Evolutionary conservation across 2,888 invertebrate genomes (phyloP), one percentile per base, ranked within the genome.

Genomic region (Monochamus alternatus): DNA sequence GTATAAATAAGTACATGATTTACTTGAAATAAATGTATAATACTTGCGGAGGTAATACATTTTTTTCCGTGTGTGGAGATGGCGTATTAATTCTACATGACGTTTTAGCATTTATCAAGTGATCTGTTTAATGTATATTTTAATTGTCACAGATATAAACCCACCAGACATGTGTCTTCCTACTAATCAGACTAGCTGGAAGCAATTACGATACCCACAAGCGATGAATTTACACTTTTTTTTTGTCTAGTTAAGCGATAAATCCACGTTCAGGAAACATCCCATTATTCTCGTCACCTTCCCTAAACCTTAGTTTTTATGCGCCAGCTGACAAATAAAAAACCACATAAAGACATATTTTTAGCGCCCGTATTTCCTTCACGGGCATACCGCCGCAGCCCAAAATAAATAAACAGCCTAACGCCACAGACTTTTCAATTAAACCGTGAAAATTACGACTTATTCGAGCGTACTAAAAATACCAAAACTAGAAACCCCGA

Each of bases 401-500:
- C 52, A 63, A 73, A 77, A 79, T 75, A 77, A 77, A 78, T 77
- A 66, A 73, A 74, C 72, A 62, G 64, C 67, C 71, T 51, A 72
- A 68, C 43, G 62, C 43, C 43, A 14, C 5, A 38, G 14, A 63
- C 62, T 63, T 71, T 74, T 75, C 75, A 78, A 78, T 78, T 78
- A 78, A 74, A 75, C 75, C 72, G 68, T 62, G 47, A 74, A 78
- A 78, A 78, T 78, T 75, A 75, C 75, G 74, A 74, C 62, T 63
- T 43, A 63, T 63, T 63, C 43, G 43, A 63, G 38, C 62, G 60
- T 67, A 66, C 75, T 72, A 75, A 78, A 78, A 78, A 78, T 78
- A 77, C 70, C 71, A 59, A 69, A 78, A 75, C 44, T 10, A 69
- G 63, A 43, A 55, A 38, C 32, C 38, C 38, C 77, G 69, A 75